Percentiles rank a stretch among this genome's conserved stretches.
Evolutionary conservation across 1,140 invertebrate genomes (phyloP).

Genomic region (Hetaerina americana): DNA sequence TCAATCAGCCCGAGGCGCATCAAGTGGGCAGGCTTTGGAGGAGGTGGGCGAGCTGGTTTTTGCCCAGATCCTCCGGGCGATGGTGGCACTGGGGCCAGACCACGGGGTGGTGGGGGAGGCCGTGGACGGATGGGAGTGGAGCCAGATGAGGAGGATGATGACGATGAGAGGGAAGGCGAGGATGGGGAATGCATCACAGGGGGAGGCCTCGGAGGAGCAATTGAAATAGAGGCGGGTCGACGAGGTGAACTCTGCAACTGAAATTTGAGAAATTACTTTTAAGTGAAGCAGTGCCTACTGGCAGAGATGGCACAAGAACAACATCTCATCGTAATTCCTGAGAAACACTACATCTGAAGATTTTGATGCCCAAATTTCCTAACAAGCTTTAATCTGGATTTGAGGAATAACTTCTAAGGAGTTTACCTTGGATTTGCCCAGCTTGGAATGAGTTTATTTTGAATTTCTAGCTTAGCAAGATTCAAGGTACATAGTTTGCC

Average conservation of each 20-base stretch:
- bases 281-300: too few species aligned
- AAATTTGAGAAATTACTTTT: too few species aligned
- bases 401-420: too few species aligned
- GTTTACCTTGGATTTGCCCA: too few species aligned
- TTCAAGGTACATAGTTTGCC: too few species aligned
- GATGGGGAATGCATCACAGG: constrained; percentile 35
- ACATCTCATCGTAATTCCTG: too few species aligned
- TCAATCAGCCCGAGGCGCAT: constrained; percentile 28
- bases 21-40: constrained; percentile 49
- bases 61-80: constrained; percentile 14
- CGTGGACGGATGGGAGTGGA: constrained; percentile 4
- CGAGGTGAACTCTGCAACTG: neutral
- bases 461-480: too few species aligned
- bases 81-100: constrained; percentile 1
- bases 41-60: constrained; percentile 52
- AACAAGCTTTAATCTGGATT: too few species aligned
- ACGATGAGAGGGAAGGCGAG: neutral
- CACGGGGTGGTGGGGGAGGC: constrained; percentile 12
- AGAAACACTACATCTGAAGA: too few species aligned
- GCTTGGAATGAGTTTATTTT: too few species aligned
- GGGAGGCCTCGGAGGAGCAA: constrained; percentile 27
- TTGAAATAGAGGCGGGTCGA: neutral
- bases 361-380: too few species aligned
- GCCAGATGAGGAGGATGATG: neutral
- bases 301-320: too few species aligned